Percentiles rank a stretch among this genome's conserved stretches.
These are phyloP conservation scores for Galaxias olidus DNA, from an alignment of 2,797 vertebrate genomes.

Conservation along the genomic window DNA sequence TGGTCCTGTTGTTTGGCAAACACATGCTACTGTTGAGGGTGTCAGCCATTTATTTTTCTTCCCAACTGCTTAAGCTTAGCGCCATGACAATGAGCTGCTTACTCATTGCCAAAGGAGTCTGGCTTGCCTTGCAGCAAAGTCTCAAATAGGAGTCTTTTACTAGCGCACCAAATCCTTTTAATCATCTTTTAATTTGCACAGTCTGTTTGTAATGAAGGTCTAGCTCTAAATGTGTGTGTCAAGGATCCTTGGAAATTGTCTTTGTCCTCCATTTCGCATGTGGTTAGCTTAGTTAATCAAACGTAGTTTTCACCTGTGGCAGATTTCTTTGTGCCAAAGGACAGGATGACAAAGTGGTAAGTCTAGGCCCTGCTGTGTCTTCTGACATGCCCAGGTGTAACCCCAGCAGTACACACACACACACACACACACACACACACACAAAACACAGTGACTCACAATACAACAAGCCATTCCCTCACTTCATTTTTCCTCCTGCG, in stretches of 20 bases:
- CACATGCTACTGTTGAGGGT: neutral
- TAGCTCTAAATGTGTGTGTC: no score
- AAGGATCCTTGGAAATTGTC: no score
- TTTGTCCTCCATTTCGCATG: no score
- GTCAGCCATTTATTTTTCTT: neutral
- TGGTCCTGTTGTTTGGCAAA: neutral
- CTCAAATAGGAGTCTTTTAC: constrained; percentile 1
- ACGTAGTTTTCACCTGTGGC: constrained; percentile 5
- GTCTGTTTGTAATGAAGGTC: no score
- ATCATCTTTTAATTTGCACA: neutral
- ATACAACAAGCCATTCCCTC: constrained; percentile 22
- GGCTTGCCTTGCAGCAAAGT: constrained; percentile 11
- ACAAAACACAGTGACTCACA: constrained; percentile 17
- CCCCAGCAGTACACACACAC: neutral
- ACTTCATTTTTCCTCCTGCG: constrained; percentile 18
- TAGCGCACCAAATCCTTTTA: constrained; percentile 33
- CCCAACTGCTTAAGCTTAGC: constrained; percentile 40
- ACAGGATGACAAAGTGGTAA: no score
- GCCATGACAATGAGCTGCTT: constrained; percentile 44
- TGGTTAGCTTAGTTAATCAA: neutral
- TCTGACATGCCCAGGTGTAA: constrained; percentile 36
- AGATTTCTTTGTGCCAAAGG: no score
- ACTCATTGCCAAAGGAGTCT: constrained; percentile 47
- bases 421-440: constrained; percentile 17
- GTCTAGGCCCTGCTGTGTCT: constrained; percentile 25